A percentile compares a stretch with the other conserved stretches of the same genome.
Conservation (phyloP, 2,888 invertebrate species). For the Drosophila rubida region DNA sequence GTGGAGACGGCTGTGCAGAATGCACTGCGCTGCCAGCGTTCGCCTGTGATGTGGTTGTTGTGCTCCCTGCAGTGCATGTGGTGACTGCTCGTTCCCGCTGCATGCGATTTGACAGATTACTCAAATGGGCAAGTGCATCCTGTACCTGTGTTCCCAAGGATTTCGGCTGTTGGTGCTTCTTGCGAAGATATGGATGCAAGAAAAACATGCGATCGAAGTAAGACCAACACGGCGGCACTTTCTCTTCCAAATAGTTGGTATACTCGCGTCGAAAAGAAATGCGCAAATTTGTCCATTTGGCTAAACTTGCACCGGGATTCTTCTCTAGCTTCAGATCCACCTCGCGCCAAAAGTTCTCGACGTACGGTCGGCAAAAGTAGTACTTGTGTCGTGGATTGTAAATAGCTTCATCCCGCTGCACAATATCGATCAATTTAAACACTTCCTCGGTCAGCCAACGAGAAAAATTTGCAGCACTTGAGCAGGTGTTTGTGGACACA, state of each 20-base stretch:
- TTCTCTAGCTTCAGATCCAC: constrained; percentile 83
- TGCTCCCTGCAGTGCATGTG: constrained; percentile 54
- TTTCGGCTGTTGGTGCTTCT: constrained; percentile 82
- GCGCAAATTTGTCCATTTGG: constrained; percentile 84
- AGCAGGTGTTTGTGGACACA: constrained; percentile 53
- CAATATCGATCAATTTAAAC: constrained; percentile 83
- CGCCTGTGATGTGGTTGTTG: constrained; percentile 37
- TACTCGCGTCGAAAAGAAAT: constrained; percentile 84
- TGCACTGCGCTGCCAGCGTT: constrained; percentile 28
- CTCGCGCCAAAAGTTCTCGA: constrained; percentile 84
- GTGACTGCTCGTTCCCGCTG: constrained; percentile 76
- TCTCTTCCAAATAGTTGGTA: constrained; percentile 82
- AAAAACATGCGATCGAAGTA: constrained; percentile 84
- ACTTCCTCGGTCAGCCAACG: constrained; percentile 84
- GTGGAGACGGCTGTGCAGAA: constrained; percentile 57
- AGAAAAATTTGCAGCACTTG: constrained; percentile 67
- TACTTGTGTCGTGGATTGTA: constrained; percentile 84
- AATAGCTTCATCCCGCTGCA: constrained; percentile 83
- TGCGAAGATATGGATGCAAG: constrained; percentile 82
- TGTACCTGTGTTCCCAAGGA: constrained; percentile 82
- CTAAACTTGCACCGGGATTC: constrained; percentile 83
- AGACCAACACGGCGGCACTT: constrained; percentile 83
- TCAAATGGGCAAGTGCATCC: constrained; percentile 83
- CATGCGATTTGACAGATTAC: constrained; percentile 77
- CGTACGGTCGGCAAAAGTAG: constrained; percentile 84